Evolutionary conservation across 2,888 invertebrate genomes (phyloP).

Genomic region (Clivina fossor): DNA sequence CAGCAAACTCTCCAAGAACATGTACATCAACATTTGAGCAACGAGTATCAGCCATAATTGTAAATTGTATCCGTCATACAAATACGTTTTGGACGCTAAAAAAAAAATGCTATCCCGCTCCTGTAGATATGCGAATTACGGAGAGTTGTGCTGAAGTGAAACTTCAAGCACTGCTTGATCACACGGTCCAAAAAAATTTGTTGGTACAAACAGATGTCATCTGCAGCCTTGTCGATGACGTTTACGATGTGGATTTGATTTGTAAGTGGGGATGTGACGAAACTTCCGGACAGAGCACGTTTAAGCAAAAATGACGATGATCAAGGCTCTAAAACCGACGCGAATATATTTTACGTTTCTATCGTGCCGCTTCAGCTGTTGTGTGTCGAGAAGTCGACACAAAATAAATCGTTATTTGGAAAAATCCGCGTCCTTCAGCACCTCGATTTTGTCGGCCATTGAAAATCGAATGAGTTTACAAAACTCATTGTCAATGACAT

Average conservation of each 20-base stretch:
- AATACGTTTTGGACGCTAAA: constrained; percentile 36
- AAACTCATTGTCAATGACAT: constrained; percentile 35
- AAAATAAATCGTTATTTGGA: constrained; percentile 38
- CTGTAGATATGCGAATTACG: constrained; percentile 33
- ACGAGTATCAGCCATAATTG: constrained; percentile 7
- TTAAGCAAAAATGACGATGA: constrained; percentile 34
- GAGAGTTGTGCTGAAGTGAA: constrained; percentile 38
- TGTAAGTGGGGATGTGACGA: constrained; percentile 42
- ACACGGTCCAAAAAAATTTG: constrained; percentile 37
- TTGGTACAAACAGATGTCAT: constrained; percentile 30
- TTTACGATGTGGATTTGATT: constrained; percentile 36
- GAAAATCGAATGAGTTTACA: constrained; percentile 43
- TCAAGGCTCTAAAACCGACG: constrained; percentile 27
- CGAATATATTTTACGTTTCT: constrained; percentile 40
- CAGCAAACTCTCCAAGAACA: constrained; percentile 19
- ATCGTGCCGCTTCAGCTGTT: constrained; percentile 38
- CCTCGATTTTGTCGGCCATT: constrained; percentile 44
- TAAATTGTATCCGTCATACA: constrained; percentile 35
- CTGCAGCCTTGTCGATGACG: constrained; percentile 14
- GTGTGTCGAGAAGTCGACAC: constrained; percentile 8
- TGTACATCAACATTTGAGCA: constrained; percentile 10
- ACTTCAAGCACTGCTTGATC: constrained; percentile 39
- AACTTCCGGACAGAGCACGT: no score
- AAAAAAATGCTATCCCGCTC: constrained; percentile 38
- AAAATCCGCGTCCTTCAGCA: constrained; percentile 44